Conservation (phyloP, 2,113 vertebrate species). For the Empidonax alnorum region DNA sequence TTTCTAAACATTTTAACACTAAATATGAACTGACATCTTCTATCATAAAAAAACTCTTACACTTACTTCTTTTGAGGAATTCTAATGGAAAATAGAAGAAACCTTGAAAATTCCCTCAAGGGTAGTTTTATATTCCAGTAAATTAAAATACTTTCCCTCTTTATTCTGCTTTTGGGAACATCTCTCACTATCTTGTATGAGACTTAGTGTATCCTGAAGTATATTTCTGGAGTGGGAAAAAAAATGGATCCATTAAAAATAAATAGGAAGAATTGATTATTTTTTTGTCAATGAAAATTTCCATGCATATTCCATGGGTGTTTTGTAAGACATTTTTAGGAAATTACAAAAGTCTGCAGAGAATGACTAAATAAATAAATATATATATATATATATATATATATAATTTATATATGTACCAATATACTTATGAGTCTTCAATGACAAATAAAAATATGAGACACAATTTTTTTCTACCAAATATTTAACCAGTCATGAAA, state of each 20-base stretch:
- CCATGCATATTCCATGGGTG: background rate
- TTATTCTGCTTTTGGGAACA: background rate
- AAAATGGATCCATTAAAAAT: background rate
- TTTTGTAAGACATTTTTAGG: background rate
- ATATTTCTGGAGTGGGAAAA: background rate
- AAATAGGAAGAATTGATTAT: background rate
- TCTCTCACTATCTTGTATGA: background rate
- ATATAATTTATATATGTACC: background rate
- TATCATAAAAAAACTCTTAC: background rate
- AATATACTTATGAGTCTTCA: background rate
- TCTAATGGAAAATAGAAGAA: background rate
- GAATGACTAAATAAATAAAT: background rate
- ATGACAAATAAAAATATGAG: background rate
- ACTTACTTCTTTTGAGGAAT: background rate
- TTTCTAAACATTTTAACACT: background rate
- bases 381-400: no score
- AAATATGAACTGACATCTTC: background rate
- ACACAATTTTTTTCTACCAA: background rate
- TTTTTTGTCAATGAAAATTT: background rate
- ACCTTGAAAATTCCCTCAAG: background rate
- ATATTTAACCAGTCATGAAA: background rate
- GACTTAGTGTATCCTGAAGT: background rate
- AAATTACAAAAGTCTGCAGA: background rate
- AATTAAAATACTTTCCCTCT: background rate
- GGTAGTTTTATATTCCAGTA: background rate